Evolutionary conservation across 2,113 vertebrate genomes (phyloP).

Genomic region (Xiphorhynchus elegans): DNA sequence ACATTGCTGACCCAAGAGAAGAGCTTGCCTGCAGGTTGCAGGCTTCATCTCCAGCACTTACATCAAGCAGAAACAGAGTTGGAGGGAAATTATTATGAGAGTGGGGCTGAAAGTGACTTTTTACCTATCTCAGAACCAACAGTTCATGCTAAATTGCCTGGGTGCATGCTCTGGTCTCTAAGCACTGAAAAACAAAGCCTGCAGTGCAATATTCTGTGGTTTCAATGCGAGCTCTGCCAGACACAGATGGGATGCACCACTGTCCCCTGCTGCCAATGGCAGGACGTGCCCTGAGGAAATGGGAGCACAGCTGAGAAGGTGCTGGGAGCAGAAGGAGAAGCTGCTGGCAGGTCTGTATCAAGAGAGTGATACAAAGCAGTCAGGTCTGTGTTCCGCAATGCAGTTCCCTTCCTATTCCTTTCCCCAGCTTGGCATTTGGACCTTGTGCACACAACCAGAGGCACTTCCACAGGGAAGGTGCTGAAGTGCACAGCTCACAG

Average conservation of each 20-base stretch:
- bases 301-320: not conserved
- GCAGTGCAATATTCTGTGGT: not conserved
- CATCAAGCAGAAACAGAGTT: not conserved
- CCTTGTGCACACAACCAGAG: not conserved
- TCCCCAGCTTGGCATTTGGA: not conserved
- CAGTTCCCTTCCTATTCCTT: not conserved
- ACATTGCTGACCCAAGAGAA: not conserved
- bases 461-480: not conserved
- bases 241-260: not conserved
- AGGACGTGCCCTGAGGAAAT: not conserved
- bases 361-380: not conserved
- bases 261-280: not conserved
- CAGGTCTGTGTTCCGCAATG: fast-evolving
- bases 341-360: not conserved
- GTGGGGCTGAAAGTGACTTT: not conserved
- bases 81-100: not conserved
- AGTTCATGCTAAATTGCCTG: not conserved
- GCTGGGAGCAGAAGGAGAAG: not conserved
- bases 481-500: not conserved
- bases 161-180: not conserved
- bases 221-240: not conserved
- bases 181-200: not conserved
- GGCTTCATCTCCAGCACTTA: not conserved
- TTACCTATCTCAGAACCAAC: not conserved
- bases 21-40: not conserved